Evolutionary conservation across 2,113 vertebrate genomes (phyloP).

Genomic region (Callithrix jacchus): DNA sequence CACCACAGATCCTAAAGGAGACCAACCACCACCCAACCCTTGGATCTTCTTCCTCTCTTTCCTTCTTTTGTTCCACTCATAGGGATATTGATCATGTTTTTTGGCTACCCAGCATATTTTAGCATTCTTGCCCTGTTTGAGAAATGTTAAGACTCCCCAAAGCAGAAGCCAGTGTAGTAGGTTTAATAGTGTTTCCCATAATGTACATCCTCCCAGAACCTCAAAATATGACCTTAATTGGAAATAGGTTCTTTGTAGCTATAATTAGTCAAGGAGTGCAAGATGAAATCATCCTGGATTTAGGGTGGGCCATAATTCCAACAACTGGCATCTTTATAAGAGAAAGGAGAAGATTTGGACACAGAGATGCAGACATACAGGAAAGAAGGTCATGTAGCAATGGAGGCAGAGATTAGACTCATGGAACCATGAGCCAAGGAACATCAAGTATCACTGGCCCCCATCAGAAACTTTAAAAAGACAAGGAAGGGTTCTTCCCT

Average conservation of each 20-base stretch:
- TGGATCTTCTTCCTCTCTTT: neutral
- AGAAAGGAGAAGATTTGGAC: neutral
- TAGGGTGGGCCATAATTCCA: neutral
- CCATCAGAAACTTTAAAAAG: neutral
- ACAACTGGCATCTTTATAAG: neutral
- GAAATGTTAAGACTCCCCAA: neutral
- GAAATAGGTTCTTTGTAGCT: neutral
- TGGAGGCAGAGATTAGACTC: neutral
- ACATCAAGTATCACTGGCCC: neutral
- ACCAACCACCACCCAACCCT: too few relatives aligned
- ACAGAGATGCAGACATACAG: neutral
- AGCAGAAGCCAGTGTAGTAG: neutral
- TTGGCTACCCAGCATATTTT: neutral
- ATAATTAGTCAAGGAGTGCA: neutral
- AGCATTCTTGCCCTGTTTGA: neutral
- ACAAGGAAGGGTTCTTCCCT: neutral
- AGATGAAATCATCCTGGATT: neutral
- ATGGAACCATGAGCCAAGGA: neutral
- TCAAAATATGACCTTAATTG: neutral
- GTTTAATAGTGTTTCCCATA: neutral
- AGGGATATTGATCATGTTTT: neutral
- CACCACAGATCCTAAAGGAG: neutral
- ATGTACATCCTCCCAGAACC: neutral
- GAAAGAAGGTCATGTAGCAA: neutral
- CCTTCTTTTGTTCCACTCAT: neutral